Evolutionary conservation across 1,140 invertebrate genomes (phyloP).

Genomic region (Trichoplusia ni): DNA sequence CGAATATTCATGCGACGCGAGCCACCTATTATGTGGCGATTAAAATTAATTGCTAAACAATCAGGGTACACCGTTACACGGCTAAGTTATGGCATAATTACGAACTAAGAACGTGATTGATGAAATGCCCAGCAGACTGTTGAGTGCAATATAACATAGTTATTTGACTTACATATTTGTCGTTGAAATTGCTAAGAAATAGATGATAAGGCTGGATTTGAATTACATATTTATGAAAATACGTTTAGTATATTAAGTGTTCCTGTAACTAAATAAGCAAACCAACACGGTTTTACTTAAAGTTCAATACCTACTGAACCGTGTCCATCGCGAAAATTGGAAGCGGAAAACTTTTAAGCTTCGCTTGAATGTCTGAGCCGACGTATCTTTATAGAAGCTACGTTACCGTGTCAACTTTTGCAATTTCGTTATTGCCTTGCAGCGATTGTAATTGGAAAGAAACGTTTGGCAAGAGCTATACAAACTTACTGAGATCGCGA

Average conservation of each 20-base stretch:
- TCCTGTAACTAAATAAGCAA: no score
- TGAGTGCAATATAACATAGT: conserved; percentile 3
- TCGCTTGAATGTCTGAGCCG: background rate
- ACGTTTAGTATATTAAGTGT: no score
- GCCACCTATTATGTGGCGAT: background rate
- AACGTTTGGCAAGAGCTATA: background rate
- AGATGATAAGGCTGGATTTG: no score
- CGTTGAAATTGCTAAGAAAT: no score
- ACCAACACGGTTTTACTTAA: no score
- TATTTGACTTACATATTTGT: no score
- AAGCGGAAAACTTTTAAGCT: conserved; percentile 4
- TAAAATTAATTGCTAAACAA: conserved; percentile 26
- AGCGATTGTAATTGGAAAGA: conserved; percentile 6
- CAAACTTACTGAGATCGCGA: background rate
- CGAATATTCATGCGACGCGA: background rate
- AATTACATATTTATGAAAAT: no score
- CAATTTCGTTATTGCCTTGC: background rate
- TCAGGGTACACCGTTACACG: conserved; percentile 13
- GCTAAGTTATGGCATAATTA: conserved; percentile 25
- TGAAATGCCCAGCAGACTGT: conserved; percentile 6
- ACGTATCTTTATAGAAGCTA: conserved; percentile 8
- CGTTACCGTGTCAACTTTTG: background rate
- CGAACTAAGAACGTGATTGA: conserved; percentile 14
- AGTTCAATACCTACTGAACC: no score
- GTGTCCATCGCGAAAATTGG: no score